Evolutionary conservation across 1,140 invertebrate species (phyloP).

Genomic region (Trinorchestia longiramus): DNA sequence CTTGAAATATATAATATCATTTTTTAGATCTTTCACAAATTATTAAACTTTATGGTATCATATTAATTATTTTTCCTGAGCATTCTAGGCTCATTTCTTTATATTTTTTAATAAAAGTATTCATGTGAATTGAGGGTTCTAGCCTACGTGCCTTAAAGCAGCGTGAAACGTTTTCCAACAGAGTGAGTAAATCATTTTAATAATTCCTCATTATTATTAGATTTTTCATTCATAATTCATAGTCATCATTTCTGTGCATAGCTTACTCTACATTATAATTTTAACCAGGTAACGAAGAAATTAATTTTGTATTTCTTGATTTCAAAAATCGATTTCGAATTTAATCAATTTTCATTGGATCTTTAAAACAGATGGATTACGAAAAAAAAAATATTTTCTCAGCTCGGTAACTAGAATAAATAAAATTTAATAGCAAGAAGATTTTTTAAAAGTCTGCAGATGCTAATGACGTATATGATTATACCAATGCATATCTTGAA

Average conservation of each 20-base stretch:
- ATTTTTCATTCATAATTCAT: not conserved
- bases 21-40: not conserved
- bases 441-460: not conserved
- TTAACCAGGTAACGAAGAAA: too few relatives aligned
- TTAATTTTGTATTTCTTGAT: not conserved
- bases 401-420: not conserved
- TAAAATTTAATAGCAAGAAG: not conserved
- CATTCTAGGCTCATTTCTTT: not conserved
- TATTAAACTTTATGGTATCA: not conserved
- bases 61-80: not conserved
- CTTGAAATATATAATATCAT: not conserved
- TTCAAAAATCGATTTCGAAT: not conserved
- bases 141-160: not conserved
- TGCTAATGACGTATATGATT: not conserved
- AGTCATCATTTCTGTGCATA: not conserved
- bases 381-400: not conserved
- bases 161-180: not conserved
- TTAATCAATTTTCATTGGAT: not conserved
- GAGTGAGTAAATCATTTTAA: not conserved
- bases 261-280: too few relatives aligned
- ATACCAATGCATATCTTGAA: not conserved
- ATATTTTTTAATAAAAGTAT: not conserved
- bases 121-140: not conserved
- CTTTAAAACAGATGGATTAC: not conserved
- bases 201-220: not conserved